Evolutionary conservation across 1,140 invertebrate genomes (phyloP).

Genomic region (Nautilus pompilius): DNA sequence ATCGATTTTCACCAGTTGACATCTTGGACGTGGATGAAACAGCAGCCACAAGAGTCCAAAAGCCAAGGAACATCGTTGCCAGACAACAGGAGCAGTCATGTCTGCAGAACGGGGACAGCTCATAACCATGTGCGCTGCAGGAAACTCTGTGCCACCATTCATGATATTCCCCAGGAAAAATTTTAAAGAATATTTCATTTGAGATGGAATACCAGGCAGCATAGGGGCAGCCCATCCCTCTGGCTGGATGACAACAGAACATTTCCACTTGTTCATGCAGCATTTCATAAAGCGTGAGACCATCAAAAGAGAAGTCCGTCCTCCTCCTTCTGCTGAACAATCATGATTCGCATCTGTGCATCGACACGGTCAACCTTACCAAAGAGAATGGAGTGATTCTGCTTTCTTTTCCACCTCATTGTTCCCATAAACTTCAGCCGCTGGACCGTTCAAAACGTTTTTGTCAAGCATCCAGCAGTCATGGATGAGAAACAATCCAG

Average conservation of each 20-base stretch:
- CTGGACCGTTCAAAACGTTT: conserved; percentile 6
- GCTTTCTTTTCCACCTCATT: conserved; percentile 46
- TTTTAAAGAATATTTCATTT: conserved; percentile 49
- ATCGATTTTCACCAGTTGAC: conserved; percentile 6
- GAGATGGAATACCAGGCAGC: conserved; percentile 50
- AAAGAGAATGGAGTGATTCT: conserved; percentile 46
- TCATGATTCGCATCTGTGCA: conserved; percentile 37
- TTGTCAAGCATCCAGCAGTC: no score
- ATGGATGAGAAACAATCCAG: no score
- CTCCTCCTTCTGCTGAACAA: conserved; percentile 55
- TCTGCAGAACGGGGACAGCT: conserved; percentile 19
- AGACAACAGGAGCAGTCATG: conserved; percentile 15
- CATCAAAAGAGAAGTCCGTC: no score
- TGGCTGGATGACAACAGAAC: conserved; percentile 58
- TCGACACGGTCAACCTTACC: conserved; percentile 35
- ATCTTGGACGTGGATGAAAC: conserved; percentile 28
- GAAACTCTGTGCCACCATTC: conserved; percentile 37
- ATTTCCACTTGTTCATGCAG: conserved; percentile 56
- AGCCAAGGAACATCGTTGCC: conserved; percentile 14
- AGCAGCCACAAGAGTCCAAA: conserved; percentile 17
- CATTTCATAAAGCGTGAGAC: no score
- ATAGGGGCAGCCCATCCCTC: conserved; percentile 48
- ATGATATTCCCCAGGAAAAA: conserved; percentile 43
- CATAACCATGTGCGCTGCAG: no score
- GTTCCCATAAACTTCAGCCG: conserved; percentile 1